phyloP scores from a whole-genome alignment of 35 echinoderm and acorn worm genomes.

The Holothuria glaberrima region DNA sequence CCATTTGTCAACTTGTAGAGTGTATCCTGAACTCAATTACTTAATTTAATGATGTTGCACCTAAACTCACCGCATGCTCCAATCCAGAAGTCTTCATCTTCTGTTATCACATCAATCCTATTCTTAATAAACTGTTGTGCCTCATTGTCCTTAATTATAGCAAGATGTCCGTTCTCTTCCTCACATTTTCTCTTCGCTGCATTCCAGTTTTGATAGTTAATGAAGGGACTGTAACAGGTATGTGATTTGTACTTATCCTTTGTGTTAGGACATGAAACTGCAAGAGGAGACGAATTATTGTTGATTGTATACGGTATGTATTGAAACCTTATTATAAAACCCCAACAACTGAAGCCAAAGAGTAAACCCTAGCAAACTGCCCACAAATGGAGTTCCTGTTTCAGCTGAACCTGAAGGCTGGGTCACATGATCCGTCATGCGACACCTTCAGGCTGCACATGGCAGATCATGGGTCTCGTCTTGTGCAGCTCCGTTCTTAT shows the following conservation, averaged over 20 bases:
- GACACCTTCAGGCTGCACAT: too few relatives aligned
- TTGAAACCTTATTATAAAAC: background rate
- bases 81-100: constrained; percentile 9
- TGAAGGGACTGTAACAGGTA: background rate
- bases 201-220: background rate
- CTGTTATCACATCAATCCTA: background rate
- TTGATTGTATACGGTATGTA: background rate
- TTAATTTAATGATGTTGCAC: background rate
- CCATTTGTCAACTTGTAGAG: too few relatives aligned
- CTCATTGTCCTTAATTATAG: background rate
- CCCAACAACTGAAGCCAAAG: background rate
- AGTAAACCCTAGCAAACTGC: too few relatives aligned
- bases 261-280: background rate
- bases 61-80: background rate
- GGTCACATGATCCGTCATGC: too few relatives aligned
- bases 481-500: too few relatives aligned
- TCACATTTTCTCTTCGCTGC: background rate
- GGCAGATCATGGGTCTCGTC: too few relatives aligned
- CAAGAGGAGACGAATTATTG: background rate
- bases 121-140: background rate
- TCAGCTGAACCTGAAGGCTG: too few relatives aligned
- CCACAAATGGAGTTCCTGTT: too few relatives aligned
- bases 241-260: background rate
- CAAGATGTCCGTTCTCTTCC: background rate
- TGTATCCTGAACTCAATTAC: background rate